phyloP scores from a whole-genome alignment of 2,888 invertebrate genomes.

The Parnassius smintheus region DNA sequence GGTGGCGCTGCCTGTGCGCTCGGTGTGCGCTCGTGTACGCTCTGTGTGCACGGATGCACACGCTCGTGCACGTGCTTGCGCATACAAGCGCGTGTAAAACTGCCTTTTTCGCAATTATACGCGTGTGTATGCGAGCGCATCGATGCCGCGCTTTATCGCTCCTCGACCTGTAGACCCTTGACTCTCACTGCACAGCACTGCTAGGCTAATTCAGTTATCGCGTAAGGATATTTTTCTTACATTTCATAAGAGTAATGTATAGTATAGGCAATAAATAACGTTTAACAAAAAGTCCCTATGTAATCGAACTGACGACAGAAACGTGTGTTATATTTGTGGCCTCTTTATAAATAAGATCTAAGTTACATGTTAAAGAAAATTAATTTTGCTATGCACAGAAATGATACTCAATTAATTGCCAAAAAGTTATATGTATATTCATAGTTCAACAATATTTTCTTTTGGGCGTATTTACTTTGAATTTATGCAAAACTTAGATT shows the following conservation, averaged over 20 bases:
- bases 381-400: slow-evolving; percentile 82
- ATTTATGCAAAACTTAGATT: slow-evolving; percentile 81
- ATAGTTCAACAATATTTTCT: slow-evolving; percentile 80
- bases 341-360: slow-evolving; percentile 81
- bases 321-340: slow-evolving; percentile 81
- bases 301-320: slow-evolving; percentile 81
- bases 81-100: slow-evolving; percentile 13
- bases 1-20: slow-evolving; percentile 32
- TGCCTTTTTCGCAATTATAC: slow-evolving; percentile 13
- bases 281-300: slow-evolving; percentile 80
- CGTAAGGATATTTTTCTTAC: slow-evolving; percentile 80
- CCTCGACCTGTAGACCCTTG: slow-evolving; percentile 47
- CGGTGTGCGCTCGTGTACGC: slow-evolving; percentile 17
- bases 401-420: slow-evolving; percentile 83
- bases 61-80: slow-evolving; percentile 9
- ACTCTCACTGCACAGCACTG: slow-evolving; percentile 77
- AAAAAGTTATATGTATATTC: slow-evolving; percentile 82
- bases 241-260: slow-evolving; percentile 76
- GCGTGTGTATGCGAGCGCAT: slow-evolving; percentile 7
- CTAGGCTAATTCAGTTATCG: slow-evolving; percentile 78
- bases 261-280: slow-evolving; percentile 78
- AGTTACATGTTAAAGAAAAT: slow-evolving; percentile 80
- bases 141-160: slow-evolving; percentile 24
- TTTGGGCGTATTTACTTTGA: slow-evolving; percentile 82
- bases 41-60: slow-evolving; percentile 16